Evolutionary conservation across 1,140 invertebrate genomes (phyloP).

Genomic region (Pseudobourletiella spinata): DNA sequence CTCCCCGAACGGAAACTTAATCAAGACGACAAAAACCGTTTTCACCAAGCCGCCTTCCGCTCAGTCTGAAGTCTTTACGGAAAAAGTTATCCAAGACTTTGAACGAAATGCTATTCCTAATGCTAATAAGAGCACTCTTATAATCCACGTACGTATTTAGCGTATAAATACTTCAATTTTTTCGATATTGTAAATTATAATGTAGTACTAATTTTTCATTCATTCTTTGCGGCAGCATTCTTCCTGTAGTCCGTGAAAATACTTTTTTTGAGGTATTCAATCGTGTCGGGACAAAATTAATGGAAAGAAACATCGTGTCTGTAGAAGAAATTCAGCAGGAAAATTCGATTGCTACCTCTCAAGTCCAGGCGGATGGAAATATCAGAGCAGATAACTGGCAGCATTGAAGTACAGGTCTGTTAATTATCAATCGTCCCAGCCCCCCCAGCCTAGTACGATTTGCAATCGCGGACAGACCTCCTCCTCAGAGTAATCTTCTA

Average conservation of each 20-base stretch:
- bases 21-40: constrained; percentile 51
- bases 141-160: too few species aligned
- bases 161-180: too few species aligned
- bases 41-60: constrained; percentile 40
- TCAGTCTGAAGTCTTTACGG: constrained; percentile 49
- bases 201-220: too few species aligned
- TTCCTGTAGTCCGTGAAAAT: constrained; percentile 68
- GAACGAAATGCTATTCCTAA: constrained; percentile 37
- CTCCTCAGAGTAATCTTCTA: too few species aligned
- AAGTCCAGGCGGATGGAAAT: constrained; percentile 33
- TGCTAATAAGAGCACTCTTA: constrained; percentile 71
- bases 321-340: constrained; percentile 27
- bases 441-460: too few species aligned
- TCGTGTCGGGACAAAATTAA: constrained; percentile 41
- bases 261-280: constrained; percentile 93
- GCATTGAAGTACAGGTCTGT: constrained; percentile 20
- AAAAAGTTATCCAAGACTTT: constrained; percentile 52
- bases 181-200: too few species aligned
- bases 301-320: constrained; percentile 33
- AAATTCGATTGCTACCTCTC: constrained; percentile 14
- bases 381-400: constrained; percentile 29
- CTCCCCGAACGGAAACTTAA: constrained; percentile 53
- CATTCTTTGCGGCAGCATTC: constrained; percentile 68
- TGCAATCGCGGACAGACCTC: too few species aligned
- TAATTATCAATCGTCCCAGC: too few species aligned